Percentiles rank a stretch among this genome's conserved stretches.
Evolutionary conservation across 2,888 invertebrate species (phyloP).

Genomic region (Ecdyonurus torrentis): DNA sequence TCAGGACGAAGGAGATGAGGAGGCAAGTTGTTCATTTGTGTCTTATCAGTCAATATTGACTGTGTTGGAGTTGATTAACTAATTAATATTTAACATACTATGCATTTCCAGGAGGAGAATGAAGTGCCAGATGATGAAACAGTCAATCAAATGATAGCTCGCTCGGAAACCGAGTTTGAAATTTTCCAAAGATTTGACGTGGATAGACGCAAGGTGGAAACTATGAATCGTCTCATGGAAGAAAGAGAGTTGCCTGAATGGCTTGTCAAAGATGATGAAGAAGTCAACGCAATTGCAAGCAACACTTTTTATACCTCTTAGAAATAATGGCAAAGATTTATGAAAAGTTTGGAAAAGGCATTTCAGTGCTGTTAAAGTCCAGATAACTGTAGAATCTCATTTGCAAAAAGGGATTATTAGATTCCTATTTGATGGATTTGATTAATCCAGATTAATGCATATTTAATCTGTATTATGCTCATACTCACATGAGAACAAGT

Average conservation of each 20-base stretch:
- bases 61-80: not conserved
- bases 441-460: too few species aligned
- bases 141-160: constrained; percentile 45
- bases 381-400: too few species aligned
- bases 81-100: not conserved
- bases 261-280: constrained; percentile 25
- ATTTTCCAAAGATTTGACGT: constrained; percentile 36
- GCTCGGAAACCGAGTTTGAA: constrained; percentile 41
- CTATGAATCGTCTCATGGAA: constrained; percentile 32
- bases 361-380: too few species aligned
- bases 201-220: constrained; percentile 31
- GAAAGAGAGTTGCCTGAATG: constrained; percentile 39
- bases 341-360: too few species aligned
- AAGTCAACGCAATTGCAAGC: constrained; percentile 18
- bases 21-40: constrained; percentile 21
- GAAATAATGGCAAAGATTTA: too few species aligned
- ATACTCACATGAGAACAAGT: not conserved
- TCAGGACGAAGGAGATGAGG: constrained; percentile 33
- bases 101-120: constrained; percentile 33
- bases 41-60: not conserved
- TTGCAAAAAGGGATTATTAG: too few species aligned
- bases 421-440: too few species aligned
- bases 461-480: too few species aligned
- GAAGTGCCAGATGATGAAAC: constrained; percentile 48
- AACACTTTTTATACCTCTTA: too few species aligned